Base-by-base conservation (phyloP, 2,113 vertebrate genomes). In the Colistium nudipinnis region DNA sequence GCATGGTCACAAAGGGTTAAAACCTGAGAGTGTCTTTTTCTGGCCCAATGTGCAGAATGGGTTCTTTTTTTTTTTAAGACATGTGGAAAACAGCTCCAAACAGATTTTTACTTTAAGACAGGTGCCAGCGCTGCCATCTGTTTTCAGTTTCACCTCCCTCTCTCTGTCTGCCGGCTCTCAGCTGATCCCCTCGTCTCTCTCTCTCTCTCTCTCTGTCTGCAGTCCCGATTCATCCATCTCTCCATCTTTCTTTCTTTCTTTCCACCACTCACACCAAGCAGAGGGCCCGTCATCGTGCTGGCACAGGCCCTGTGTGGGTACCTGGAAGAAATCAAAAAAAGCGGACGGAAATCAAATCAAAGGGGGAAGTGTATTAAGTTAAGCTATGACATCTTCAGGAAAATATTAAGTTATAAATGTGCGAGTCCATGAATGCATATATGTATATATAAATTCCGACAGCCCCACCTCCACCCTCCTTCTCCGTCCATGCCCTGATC, bases 61-160 rank as follows among this genome's bases (percentile, higher is more conserved):
- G 76, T 71, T 70, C 86, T 71, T 75, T 70, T 65, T 78, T 66
- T 83, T 89, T 86, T 78, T 64, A 89, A 92, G 90, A 91, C 92
- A 92, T 91, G 91, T 92, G 92, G 90, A 92, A 92, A 91, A 91
- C 82, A 84, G 90, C 89, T 93, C 91, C 88, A 90, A 93, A 93
- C 93, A 91, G 92, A 94, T 92, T 92, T 19, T 92, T 61, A 84
- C 87, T 82, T 83, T 71, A 72, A 90, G 88, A 90, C 91, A 90
- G 91, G 89, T 93, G 92, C 93, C 93, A 94, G 86, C 83, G 87
- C 74, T 73, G 89, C 92, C 93, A 94, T 94, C 92, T 94, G 93
- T 89, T 94, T 93, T 89, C 87, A 87, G 84, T 93, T 92, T 90
- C 81, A 87, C 87, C 88, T 88, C 88, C 90, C 81, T 83, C 76